Percentiles rank a stretch among this genome's conserved stretches.
These are phyloP conservation scores for Momotus momota DNA, from an alignment of 2,797 vertebrate genomes.

Conservation along the genomic window DNA sequence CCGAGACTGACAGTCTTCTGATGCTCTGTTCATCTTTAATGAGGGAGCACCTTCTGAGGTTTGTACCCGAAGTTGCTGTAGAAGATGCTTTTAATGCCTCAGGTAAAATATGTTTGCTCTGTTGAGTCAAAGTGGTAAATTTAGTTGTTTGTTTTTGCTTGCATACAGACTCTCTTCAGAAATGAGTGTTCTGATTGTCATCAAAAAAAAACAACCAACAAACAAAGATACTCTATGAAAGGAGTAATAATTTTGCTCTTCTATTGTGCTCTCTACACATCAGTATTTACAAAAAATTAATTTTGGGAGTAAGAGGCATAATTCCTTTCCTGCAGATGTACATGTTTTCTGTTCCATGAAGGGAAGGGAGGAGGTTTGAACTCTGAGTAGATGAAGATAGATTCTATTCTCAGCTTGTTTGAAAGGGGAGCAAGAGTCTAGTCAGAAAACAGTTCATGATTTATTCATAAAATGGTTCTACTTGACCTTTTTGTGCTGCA, in stretches of 20 bases:
- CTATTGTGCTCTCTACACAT: neutral
- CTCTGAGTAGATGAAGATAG: neutral
- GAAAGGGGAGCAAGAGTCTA: neutral
- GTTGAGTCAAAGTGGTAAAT: neutral
- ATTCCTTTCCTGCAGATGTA: neutral
- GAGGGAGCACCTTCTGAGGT: neutral
- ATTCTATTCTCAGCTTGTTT: neutral
- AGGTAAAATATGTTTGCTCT: neutral
- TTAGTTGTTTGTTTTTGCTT: neutral
- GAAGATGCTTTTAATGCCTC: neutral
- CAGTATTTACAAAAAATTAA: neutral
- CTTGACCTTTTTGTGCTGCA: conserved; percentile 13
- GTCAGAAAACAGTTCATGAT: neutral
- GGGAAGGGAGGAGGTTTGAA: neutral
- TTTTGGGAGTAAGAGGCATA: neutral
- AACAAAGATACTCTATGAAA: neutral
- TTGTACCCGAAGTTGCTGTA: neutral
- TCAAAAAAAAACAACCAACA: neutral
- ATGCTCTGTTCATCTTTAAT: neutral
- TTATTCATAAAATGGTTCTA: conserved; percentile 3
- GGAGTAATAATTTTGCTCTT: neutral
- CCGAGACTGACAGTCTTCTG: neutral
- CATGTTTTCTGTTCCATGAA: neutral
- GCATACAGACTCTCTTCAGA: neutral
- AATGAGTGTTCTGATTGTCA: neutral